These are phyloP conservation scores for Channa argus DNA, from an alignment of 2,113 vertebrate genomes.

Conservation along the genomic window DNA sequence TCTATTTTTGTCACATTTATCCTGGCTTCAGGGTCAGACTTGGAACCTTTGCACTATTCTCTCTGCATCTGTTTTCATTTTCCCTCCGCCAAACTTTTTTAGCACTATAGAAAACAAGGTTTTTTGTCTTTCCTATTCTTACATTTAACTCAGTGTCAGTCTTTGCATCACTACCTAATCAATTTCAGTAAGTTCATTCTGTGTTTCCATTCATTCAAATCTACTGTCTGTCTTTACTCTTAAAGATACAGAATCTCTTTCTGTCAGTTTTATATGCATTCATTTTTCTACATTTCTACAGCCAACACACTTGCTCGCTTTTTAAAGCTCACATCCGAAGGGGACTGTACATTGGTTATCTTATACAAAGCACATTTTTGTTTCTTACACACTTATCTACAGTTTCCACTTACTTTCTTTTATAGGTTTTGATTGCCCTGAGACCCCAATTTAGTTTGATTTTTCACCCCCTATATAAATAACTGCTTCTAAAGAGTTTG, in stretches of 20 bases:
- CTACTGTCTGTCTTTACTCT: conserved; percentile 6
- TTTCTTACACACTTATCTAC: conserved; percentile 8
- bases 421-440: background rate
- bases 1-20: conserved; percentile 42
- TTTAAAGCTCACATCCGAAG: background rate
- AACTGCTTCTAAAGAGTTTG: conserved; percentile 15
- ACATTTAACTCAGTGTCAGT: conserved; percentile 8
- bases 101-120: conserved; percentile 13
- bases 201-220: background rate
- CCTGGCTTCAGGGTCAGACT: conserved; percentile 30
- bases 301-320: background rate
- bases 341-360: background rate
- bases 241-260: background rate
- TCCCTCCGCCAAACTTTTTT: conserved; percentile 4
- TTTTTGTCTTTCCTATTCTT: conserved; percentile 28
- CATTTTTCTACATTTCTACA: background rate
- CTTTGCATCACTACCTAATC: background rate
- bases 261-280: background rate
- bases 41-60: conserved; percentile 16
- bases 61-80: conserved; percentile 57
- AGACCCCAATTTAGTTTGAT: conserved; percentile 15
- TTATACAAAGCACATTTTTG: conserved; percentile 10
- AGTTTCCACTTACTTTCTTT: conserved; percentile 13
- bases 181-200: conserved; percentile 15
- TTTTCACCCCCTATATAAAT: conserved; percentile 9